Base-by-base conservation (phyloP, 1,140 invertebrate species). In the Cotesia glomerata region DNA sequence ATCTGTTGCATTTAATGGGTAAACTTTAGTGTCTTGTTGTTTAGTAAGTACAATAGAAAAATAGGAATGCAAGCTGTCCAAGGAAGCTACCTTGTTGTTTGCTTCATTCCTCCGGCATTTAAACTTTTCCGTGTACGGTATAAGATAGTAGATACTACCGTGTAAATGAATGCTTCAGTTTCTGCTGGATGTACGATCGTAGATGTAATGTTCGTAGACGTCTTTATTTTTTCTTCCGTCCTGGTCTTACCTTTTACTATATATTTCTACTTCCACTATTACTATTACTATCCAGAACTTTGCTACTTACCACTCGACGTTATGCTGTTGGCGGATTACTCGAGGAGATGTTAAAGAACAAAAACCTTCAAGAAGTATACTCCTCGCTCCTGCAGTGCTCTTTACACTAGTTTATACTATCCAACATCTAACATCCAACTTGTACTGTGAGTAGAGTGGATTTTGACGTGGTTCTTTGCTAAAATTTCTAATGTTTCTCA, bases 81-180 rank as follows among this genome's bases (percentile, higher is more conserved):
- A 65, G 36, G 16, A 65, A 65, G 63, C 64, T 59, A 26, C 45
- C 45, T 71, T 71, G 63, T 73, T 66, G 65, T 34, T 61, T 52
- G 69, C 63, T 51, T 62, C 59, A 18, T 64, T 66, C 45, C 52
- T 69, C 45, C 54, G 62, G 39, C 69, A 54, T 75, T 75, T 75
- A 74, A 76, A 76, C 54, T 76, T 76, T 62, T 59, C n/a, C 63
- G 64, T 66, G 8, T 45, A 45, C 7, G 39, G 26, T 26, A 26
- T 26, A 26, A 45, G 39, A 45, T 11, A 7, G 36, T 39, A 71
- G 74, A 76, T 64, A 54, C 62, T 56, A 73, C 59, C 35, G 72
- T 74, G 73, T 76, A 76, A 76, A 76, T 76, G 71, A 74, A 67
- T 74, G 58, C 70, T 71, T 71, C 64, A 77, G 74, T 77, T 75